These are phyloP conservation scores for Dermatophagoides farinae DNA, from an alignment of 1,140 invertebrate species.

Conservation along the genomic window DNA sequence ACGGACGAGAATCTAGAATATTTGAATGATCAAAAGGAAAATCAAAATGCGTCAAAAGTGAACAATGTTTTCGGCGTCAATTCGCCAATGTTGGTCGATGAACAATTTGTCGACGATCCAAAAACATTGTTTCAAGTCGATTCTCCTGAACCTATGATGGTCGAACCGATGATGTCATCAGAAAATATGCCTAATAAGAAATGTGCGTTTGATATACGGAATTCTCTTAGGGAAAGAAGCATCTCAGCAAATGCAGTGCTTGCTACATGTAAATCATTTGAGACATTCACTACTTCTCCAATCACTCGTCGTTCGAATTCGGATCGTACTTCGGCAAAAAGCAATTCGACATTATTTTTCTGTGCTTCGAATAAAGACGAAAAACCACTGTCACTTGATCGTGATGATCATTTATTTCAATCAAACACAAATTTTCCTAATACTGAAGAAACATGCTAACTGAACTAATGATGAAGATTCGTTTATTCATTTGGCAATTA, in stretches of 20 bases:
- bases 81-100: not conserved
- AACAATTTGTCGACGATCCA: not conserved
- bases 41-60: not conserved
- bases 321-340: conserved; percentile 5
- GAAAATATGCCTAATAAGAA: not conserved
- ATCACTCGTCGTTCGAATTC: conserved; percentile 10
- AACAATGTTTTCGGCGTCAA: not conserved
- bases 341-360: not conserved
- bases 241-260: conserved; percentile 10
- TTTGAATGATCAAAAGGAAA: not conserved
- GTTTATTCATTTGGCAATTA: not conserved
- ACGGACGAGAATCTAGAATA: not conserved
- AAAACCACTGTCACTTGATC: not conserved
- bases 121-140: not conserved
- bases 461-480: not conserved
- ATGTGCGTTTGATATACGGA: not conserved
- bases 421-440: not conserved
- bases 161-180: conserved; percentile 4
- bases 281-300: not conserved
- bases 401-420: not conserved
- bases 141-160: conserved; percentile 3
- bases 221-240: not conserved
- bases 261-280: not conserved
- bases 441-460: not conserved
- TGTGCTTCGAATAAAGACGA: not conserved